Conservation (phyloP, 2,888 invertebrate species). For the Uloborus plumipes region DNA sequence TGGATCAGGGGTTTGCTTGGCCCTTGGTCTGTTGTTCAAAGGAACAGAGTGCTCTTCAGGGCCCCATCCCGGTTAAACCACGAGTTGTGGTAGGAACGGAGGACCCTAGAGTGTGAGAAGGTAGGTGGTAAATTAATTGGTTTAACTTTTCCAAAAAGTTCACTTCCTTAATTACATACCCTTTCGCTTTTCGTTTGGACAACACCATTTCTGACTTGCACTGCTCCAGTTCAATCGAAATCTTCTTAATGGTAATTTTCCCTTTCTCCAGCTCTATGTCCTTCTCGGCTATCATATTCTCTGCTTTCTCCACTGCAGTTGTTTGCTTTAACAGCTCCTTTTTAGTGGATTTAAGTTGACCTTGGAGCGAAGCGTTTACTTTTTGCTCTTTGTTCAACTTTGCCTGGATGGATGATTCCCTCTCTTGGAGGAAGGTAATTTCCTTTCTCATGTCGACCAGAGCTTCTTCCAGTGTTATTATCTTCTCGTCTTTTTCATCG, state of each 20-base stretch:
- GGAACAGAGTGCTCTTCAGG: too few relatives aligned
- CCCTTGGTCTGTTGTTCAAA: too few relatives aligned
- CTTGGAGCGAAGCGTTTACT: background rate
- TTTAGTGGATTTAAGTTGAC: constrained; percentile 8
- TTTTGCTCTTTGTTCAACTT: constrained; percentile 1
- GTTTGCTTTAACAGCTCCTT: constrained; percentile 25
- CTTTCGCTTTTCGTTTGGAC: background rate
- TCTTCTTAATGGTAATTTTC: background rate
- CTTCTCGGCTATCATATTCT: background rate
- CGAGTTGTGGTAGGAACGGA: too few relatives aligned
- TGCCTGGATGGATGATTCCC: background rate
- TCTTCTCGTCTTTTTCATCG: constrained; percentile 6
- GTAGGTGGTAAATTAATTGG: too few relatives aligned
- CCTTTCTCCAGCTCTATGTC: background rate
- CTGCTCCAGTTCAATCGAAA: background rate
- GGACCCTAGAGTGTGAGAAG: too few relatives aligned
- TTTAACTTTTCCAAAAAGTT: too few relatives aligned
- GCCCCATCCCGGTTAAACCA: too few relatives aligned
- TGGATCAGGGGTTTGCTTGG: too few relatives aligned
- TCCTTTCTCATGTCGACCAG: constrained; percentile 11
- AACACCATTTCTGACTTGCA: constrained; percentile 1
- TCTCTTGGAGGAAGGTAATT: background rate
- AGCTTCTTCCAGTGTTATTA: constrained; percentile 10
- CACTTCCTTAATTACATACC: background rate
- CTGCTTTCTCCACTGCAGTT: constrained; percentile 15